phyloP scores from a whole-genome alignment of 2,797 vertebrate genomes.

The Mareca penelope region DNA sequence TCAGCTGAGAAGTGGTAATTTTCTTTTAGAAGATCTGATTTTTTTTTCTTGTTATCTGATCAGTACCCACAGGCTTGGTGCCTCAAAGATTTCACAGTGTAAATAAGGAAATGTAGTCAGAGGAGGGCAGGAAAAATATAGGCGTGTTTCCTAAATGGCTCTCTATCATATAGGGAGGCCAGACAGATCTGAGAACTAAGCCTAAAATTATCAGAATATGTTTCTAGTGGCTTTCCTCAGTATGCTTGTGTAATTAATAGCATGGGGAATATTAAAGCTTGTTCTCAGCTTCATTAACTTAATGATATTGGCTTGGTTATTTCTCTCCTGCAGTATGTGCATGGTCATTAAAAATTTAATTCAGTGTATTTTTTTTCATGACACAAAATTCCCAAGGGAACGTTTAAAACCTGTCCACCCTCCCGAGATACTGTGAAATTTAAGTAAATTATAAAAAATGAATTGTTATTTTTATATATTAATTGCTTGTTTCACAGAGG shows the following conservation, averaged over 20 bases:
- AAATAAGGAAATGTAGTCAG: not conserved
- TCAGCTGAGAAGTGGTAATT: not conserved
- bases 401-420: not conserved
- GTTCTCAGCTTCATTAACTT: constrained; percentile 4
- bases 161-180: not conserved
- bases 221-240: not conserved
- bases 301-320: not conserved
- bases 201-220: not conserved
- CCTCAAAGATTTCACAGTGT: not conserved
- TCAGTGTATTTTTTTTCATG: not conserved
- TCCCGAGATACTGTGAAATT: not conserved
- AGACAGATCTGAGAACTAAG: not conserved
- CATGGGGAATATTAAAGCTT: not conserved
- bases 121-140: not conserved
- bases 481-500: not conserved
- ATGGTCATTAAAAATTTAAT: not conserved
- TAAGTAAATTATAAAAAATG: not conserved
- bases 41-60: not conserved
- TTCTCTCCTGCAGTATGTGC: not conserved
- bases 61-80: not conserved
- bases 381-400: not conserved
- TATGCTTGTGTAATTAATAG: not conserved
- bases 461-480: not conserved
- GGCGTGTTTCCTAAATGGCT: not conserved
- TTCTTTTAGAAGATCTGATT: not conserved